Base-by-base conservation (phyloP, 1,140 invertebrate species). In the Thaumatotibia leucotreta region DNA sequence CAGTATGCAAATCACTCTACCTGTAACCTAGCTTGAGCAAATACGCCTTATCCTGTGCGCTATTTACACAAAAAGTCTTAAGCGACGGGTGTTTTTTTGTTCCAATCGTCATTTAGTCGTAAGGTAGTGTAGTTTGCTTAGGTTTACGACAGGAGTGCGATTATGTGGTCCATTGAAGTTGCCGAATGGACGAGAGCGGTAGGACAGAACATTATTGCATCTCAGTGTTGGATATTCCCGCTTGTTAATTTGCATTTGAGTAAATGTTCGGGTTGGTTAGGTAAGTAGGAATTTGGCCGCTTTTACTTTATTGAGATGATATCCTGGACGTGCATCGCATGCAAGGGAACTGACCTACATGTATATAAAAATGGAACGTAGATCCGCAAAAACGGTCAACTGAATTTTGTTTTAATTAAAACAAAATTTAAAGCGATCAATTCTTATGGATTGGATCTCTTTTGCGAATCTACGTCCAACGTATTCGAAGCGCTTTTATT, bases 1-100 rank as follows among this genome's bases (percentile, higher is more conserved):
- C 80, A 82, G 77, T 89, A 90, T 90, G 88, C 86, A 90, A 90
- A 90, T 90, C 73, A 76, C 50, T 77, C 76, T 90, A 90, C 88
- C 88, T 90, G 88, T 87, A 84, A 75, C 75, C 76, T 75, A 76
- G 76, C 72, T 68, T 86, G 80, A 72, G 67, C 76, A 90, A 90
- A 88, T 72, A 88, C 67, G 78, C 77, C 77, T 82, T 82, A 77
- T 78, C 81, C 80, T 82, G 76, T 45, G 9, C 9, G 9, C 32
- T 33, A 17, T 45, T 45, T 29, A 29, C 9, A 50, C 39, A 45
- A 45, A 45, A 45, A 20, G 39, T 14, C 39, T 20, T 45, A 45
- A 45, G 39, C 39, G 39, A 45, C 39, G 39, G 14, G 5, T 45
- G 39, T 45, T 45, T 4, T 45, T 45, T 45, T 45, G 17, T 20